Base-by-base conservation (phyloP, 1,140 invertebrate species). In the Drosophila tristis region DNA sequence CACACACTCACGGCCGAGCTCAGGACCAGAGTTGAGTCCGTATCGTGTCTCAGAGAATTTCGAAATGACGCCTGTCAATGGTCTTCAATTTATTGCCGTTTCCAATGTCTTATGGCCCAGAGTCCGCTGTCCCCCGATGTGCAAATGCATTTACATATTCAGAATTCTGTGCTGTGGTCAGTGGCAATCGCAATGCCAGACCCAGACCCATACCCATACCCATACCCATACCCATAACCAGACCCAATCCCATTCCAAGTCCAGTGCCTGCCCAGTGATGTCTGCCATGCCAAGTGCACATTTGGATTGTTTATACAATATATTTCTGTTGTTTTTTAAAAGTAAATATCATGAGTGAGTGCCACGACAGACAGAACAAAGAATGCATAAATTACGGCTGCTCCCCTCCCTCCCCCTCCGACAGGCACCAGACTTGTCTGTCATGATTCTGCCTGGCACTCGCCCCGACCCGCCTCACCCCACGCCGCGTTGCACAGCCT, bases 101-200 rank as follows among this genome's bases (percentile, higher is more conserved):
- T 74, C 50, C 26, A 51, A n/a, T 49, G 42, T 47, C 73, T 60
- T 50, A 55, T 59, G 56, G 47, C 63, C 31, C 8, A 0, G 2
- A 31, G 31, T 31, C 31, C 60, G 44, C 49, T 62, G 57, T 39
- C 35, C 35, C 35, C 11, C 35, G 9, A 39, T 39, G 35, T 39
- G 29, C 66, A 71, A 86, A 74, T 86, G 82, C 74, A 78, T 87
- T 86, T 74, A 87, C 68, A 72, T 87, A 86, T 86, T 78, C 74
- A 60, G 42, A 78, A 65, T 67, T 43, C 54, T 68, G 4, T 56
- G 56, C 72, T 74, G 63, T 74, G 66, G 59, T 60, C 80, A 64
- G 44, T 80, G 43, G 65, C 67, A 58, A 59, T 65, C 59, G 49
- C 64, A 66, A 48, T 53, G 47, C 62, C 66, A 67, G 43, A 20